Conservation (phyloP, 2,797 vertebrate species). For the Vultur gryphus region DNA sequence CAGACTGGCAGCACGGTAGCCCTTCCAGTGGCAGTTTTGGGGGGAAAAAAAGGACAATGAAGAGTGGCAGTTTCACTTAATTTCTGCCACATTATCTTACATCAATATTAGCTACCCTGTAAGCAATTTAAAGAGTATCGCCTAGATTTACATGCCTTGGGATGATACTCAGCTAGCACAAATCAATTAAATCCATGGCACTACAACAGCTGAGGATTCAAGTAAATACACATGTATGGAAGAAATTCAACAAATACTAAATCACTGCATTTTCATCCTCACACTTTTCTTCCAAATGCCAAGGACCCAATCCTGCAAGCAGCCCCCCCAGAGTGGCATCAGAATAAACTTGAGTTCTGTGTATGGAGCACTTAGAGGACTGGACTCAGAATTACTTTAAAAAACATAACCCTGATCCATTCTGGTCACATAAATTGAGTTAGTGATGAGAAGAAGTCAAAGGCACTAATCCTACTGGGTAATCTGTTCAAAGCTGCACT, state of each 20-base stretch:
- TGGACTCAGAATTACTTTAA: background rate
- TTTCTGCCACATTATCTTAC: background rate
- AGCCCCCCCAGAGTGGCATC: background rate
- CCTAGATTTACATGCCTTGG: background rate
- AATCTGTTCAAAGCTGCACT: constrained; percentile 39
- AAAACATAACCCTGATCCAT: background rate
- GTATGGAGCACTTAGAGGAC: background rate
- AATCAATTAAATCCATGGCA: constrained; percentile 6
- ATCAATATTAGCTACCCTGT: background rate
- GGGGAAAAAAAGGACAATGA: background rate
- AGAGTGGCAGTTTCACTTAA: background rate
- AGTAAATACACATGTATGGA: background rate
- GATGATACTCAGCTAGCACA: background rate
- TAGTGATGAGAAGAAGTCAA: background rate
- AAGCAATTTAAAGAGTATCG: background rate
- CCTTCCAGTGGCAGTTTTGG: background rate
- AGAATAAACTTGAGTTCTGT: background rate
- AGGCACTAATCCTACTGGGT: background rate
- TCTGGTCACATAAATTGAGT: background rate
- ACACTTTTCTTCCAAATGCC: background rate
- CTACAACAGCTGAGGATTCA: constrained; percentile 12
- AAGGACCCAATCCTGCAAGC: background rate
- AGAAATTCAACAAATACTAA: background rate
- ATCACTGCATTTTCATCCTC: background rate
- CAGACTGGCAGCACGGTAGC: background rate